phyloP scores from a whole-genome alignment of 2,797 vertebrate species.

The Squalus acanthias region DNA sequence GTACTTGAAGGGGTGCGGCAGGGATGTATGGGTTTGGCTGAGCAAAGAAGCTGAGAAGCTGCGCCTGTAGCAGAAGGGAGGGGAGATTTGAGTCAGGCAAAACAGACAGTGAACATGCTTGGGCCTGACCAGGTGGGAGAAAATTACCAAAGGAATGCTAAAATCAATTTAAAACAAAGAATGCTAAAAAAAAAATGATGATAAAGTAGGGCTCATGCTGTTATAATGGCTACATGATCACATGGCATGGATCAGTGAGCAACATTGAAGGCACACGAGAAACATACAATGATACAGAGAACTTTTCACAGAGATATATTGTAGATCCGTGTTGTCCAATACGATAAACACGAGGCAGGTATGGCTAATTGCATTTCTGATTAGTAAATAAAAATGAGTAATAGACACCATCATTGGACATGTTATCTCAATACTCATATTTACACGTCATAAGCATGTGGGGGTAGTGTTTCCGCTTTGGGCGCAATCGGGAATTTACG shows the following conservation, averaged over 20 bases:
- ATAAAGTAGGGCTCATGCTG: background rate
- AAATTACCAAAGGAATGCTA: background rate
- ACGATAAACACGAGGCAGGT: background rate
- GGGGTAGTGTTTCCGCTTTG: background rate
- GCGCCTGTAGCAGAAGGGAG: background rate
- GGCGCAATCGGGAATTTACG: background rate
- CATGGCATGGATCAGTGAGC: background rate
- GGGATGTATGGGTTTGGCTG: background rate
- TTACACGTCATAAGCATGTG: background rate
- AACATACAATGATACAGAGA: background rate
- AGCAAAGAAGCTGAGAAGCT: background rate
- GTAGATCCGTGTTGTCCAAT: background rate
- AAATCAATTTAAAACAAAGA: background rate
- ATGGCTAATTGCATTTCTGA: background rate
- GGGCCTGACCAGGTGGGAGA: background rate
- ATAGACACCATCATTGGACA: background rate
- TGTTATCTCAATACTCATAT: background rate
- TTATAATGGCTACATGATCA: background rate
- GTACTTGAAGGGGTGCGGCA: background rate
- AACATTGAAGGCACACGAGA: background rate
- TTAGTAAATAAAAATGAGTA: constrained; percentile 8
- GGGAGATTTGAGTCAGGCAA: background rate
- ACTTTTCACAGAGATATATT: background rate
- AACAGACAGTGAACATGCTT: background rate
- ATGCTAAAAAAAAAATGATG: background rate